Conservation (phyloP, 2,888 invertebrate genomes). For the Andrena bucephala region DNA sequence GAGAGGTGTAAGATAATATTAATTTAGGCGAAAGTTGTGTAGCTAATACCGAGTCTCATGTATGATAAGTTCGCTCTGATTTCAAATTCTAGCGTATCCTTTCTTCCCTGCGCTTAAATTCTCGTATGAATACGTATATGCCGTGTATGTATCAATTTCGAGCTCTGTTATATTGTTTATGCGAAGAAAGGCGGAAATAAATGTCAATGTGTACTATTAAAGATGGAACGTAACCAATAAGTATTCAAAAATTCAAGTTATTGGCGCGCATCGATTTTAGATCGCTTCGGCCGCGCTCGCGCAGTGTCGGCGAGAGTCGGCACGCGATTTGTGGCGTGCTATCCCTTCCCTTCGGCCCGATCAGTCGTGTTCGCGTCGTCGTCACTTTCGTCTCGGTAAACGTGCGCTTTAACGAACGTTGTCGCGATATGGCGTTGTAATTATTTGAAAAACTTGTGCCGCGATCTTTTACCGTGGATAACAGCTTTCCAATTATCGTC, state of each 20-base stretch:
- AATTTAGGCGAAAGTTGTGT: neutral
- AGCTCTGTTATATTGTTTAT: conserved; percentile 30
- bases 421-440: neutral
- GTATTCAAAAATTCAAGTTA: neutral
- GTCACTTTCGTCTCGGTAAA: neutral
- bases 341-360: conserved; percentile 26
- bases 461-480: neutral
- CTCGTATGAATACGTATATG: conserved; percentile 7
- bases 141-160: conserved; percentile 22
- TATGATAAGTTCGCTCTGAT: neutral
- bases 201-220: conserved; percentile 16
- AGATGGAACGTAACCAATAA: neutral
- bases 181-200: conserved; percentile 24
- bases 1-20: neutral
- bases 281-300: conserved; percentile 41
- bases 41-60: neutral
- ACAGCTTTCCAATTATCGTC: neutral
- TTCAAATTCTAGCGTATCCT: conserved; percentile 4
- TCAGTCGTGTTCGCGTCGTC: conserved; percentile 41
- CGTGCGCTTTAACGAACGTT: neutral
- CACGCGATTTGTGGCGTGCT: neutral
- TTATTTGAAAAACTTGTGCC: conserved; percentile 3
- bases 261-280: conserved; percentile 28
- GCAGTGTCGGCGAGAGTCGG: conserved; percentile 39
- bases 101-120: conserved; percentile 3